A percentile compares a stretch with the other conserved stretches of the same genome.
These are phyloP conservation scores for Dryas iulia DNA, from an alignment of 1,140 invertebrate genomes.

Conservation along the genomic window DNA sequence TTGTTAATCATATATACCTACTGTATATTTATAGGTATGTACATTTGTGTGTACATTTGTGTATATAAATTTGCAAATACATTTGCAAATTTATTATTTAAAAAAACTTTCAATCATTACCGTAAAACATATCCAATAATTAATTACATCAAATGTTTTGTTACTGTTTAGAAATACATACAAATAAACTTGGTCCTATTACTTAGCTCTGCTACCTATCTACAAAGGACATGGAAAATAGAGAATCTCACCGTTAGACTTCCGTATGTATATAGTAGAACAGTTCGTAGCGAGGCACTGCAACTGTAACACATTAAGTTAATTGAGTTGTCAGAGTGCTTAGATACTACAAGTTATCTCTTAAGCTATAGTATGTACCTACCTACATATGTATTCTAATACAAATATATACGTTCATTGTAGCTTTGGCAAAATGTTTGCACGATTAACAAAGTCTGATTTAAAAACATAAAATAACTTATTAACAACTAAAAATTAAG, in stretches of 20 bases:
- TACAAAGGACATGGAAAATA: background rate
- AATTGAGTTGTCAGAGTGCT: constrained; percentile 11
- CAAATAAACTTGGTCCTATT: background rate
- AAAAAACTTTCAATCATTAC: no score
- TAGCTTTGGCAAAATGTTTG: no score
- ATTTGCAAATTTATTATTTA: no score
- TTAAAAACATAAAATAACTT: no score
- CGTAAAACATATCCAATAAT: no score
- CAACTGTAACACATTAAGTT: constrained; percentile 20
- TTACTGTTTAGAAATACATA: background rate
- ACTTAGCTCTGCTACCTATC: background rate
- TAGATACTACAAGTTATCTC: background rate
- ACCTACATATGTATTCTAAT: background rate
- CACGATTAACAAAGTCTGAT: no score
- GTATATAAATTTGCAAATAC: no score
- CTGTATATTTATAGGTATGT: no score
- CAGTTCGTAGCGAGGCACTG: constrained; percentile 4
- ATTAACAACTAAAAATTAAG: no score
- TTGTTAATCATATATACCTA: no score
- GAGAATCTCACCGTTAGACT: background rate
- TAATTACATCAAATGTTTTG: background rate
- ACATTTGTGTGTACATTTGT: no score
- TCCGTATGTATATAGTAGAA: background rate
- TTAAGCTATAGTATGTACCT: background rate
- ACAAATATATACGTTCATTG: no score